Percentiles rank a stretch among this genome's conserved stretches.
These are phyloP conservation scores for Anseranas semipalmata DNA, from an alignment of 2,113 vertebrate species.

Conservation along the genomic window DNA sequence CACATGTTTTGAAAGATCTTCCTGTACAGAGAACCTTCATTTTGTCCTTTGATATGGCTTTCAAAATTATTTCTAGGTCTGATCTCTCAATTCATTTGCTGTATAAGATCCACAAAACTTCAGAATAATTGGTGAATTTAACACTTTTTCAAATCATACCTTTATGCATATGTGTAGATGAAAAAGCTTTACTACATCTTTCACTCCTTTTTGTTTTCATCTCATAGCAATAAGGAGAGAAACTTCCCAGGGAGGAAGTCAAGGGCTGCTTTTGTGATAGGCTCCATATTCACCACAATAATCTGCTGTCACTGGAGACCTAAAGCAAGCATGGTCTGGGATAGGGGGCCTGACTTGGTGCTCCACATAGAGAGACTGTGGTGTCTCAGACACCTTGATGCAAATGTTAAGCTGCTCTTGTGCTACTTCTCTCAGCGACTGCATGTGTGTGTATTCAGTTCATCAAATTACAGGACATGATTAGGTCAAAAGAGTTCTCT, in stretches of 20 bases:
- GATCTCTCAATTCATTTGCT: background rate
- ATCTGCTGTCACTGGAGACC: background rate
- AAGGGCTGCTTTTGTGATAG: background rate
- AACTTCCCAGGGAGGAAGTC: background rate
- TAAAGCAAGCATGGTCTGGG: background rate
- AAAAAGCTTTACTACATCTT: background rate
- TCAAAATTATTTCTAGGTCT: background rate
- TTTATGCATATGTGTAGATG: background rate
- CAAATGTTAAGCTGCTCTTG: background rate
- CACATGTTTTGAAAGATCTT: background rate
- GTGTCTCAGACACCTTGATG: background rate
- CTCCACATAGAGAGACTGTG: background rate
- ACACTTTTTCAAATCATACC: background rate
- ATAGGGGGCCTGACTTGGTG: background rate
- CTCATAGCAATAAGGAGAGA: background rate
- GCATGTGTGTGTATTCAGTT: background rate
- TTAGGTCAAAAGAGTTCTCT: background rate
- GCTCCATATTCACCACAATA: background rate
- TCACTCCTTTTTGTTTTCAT: background rate
- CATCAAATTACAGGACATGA: background rate
- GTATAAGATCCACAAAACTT: background rate
- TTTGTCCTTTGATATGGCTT: conserved; percentile 18
- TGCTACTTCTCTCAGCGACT: background rate
- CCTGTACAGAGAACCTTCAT: background rate
- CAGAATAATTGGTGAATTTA: background rate